Conservation (phyloP, 1,140 invertebrate species). For the Bacillus rossius region DNA sequence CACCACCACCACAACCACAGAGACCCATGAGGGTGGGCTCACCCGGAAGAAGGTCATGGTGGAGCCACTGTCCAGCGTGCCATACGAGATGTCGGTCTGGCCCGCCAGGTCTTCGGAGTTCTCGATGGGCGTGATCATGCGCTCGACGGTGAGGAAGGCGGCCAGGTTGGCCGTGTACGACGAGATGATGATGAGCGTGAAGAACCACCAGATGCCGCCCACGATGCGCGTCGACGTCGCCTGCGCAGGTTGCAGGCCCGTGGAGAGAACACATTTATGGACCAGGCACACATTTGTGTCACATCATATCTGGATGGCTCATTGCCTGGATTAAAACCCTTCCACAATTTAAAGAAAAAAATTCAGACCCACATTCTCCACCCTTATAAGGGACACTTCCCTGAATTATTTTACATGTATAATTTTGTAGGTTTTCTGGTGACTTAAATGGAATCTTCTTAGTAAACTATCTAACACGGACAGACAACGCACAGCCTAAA, state of each 20-base stretch:
- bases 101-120: conserved; percentile 77
- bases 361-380: too few species aligned
- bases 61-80: conserved; percentile 69
- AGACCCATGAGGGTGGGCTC: conserved; percentile 28
- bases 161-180: conserved; percentile 88
- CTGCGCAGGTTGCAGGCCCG: conserved; percentile 34
- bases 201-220: conserved; percentile 85
- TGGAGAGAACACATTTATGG: not conserved
- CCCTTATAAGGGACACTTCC: too few species aligned
- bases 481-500: too few species aligned
- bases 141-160: conserved; percentile 80
- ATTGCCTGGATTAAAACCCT: too few species aligned
- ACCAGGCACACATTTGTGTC: not conserved
- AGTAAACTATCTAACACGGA: too few species aligned
- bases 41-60: conserved; percentile 80
- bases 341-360: too few species aligned
- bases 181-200: conserved; percentile 81
- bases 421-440: too few species aligned
- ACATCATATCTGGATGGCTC: too few species aligned
- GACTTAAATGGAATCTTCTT: too few species aligned
- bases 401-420: too few species aligned
- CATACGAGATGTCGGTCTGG: conserved; percentile 78
- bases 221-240: conserved; percentile 68
- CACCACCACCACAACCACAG: too few species aligned
- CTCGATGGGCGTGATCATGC: conserved; percentile 83